Evolutionary conservation across 2,113 vertebrate genomes (phyloP), one percentile per base, ranked within the genome.

Genomic region (Muntiacus reevesi): DNA sequence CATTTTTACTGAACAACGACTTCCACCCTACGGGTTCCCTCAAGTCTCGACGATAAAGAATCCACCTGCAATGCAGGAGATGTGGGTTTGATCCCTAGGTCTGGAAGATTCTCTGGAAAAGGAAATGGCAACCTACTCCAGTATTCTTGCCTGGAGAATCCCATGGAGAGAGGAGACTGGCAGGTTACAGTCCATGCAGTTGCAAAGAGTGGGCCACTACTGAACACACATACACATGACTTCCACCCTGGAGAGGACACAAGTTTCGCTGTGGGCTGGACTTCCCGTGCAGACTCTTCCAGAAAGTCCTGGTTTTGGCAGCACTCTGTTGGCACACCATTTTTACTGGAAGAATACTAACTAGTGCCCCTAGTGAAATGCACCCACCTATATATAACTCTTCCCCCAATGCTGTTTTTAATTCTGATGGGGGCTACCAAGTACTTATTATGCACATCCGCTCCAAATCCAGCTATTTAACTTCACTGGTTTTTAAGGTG

Each of bases 391-490:
- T 96, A 30, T 78, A 96, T 91, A 91, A 25, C 84, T 96, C 93
- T 96, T 90, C 91, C 91, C 89, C 55, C n/a, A 87, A 67, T 96
- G 84, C 67, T 95, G 67, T 86, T 98, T 98, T 95, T 95, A 97
- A 91, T 94, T 95, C 0, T 97, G 54, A 94, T 64, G 55, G 76
- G 81, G 93, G 79, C 57, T 81, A 43, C 64, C 96, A 67, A 82
- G 96, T 90, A 94, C 89, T 98, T 96, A 86, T 90, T 97, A 76
- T 30, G 90, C 0, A 6, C 59, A 94, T 97, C 95, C 97, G 98
- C 98, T 98, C 96, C 89, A 91, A 97, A 97, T 96, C 96, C 97
- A 98, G 93, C 97, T 91, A 15, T 76, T 97, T 87, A 94, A 97
- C 92, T 96, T 92, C 1, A 52, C 6, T 82, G 30, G 19, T 5